Percentiles rank a stretch among this genome's conserved stretches.
Evolutionary conservation across 35 echinoderm and acorn worm species (phyloP).

Genomic region (Chiridota heheva): DNA sequence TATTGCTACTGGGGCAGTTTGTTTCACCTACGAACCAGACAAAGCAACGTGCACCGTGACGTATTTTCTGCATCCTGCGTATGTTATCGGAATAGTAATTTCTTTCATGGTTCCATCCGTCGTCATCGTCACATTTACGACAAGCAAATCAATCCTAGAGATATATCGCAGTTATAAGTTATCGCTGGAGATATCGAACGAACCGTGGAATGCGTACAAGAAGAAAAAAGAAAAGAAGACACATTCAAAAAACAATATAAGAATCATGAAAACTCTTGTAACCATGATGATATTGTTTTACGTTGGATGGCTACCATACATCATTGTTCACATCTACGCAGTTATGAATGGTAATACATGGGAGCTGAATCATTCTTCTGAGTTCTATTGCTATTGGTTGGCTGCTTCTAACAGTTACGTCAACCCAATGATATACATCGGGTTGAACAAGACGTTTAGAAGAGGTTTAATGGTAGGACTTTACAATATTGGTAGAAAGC

Average conservation of each 20-base stretch:
- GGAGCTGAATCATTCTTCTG: constrained; percentile 21
- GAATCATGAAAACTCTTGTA: background rate
- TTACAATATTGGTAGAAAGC: too few relatives aligned
- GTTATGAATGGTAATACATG: constrained; percentile 11
- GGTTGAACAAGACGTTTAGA: constrained; percentile 37
- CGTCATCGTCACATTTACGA: constrained; percentile 13
- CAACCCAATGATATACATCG: constrained; percentile 42
- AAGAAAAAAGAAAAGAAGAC: background rate
- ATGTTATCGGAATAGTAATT: constrained; percentile 30
- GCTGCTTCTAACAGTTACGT: constrained; percentile 29
- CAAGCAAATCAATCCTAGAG: background rate
- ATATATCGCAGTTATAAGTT: constrained; percentile 14
- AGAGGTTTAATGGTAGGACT: too few relatives aligned
- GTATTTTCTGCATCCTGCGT: constrained; percentile 41
- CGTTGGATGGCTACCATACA: constrained; percentile 26
- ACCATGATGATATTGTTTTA: constrained; percentile 15
- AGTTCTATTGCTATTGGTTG: constrained; percentile 33
- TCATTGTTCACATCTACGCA: constrained; percentile 25
- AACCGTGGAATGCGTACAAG: background rate
- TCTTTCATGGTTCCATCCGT: constrained; percentile 19
- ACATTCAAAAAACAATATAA: constrained; percentile 25
- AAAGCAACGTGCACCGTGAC: constrained; percentile 30
- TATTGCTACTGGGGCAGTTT: constrained; percentile 14
- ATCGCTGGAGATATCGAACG: background rate
- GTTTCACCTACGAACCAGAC: constrained; percentile 15